phyloP scores from a whole-genome alignment of 1,140 invertebrate genomes.

The Pinna nobilis region DNA sequence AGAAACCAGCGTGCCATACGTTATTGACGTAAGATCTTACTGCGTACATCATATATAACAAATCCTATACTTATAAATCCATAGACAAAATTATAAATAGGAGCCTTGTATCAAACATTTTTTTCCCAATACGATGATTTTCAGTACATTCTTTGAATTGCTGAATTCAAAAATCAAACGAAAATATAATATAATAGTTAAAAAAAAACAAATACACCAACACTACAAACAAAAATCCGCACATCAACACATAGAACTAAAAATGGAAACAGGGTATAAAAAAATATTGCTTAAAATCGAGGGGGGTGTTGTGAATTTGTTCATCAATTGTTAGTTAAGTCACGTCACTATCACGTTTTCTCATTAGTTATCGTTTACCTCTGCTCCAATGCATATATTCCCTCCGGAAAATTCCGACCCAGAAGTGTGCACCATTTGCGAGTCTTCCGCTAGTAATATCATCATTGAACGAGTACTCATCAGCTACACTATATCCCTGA shows the following conservation, averaged over 20 bases:
- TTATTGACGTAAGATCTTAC: no score
- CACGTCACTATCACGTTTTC: neutral
- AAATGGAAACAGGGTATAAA: neutral
- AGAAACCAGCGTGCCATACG: no score
- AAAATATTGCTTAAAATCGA: neutral
- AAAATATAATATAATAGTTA: no score
- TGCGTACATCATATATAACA: no score
- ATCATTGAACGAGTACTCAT: neutral
- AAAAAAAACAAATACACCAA: neutral
- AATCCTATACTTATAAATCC: no score
- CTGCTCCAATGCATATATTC: constrained; percentile 5
- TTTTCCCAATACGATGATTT: no score
- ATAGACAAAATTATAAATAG: no score
- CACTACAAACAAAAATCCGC: neutral
- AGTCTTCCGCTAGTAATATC: neutral
- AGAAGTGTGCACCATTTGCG: neutral
- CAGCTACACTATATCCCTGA: neutral
- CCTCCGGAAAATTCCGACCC: constrained; percentile 14
- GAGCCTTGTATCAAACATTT: no score
- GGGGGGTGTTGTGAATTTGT: neutral
- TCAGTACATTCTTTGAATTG: no score
- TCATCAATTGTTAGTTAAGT: neutral
- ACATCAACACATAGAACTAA: neutral
- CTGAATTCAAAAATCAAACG: no score
- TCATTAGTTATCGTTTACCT: neutral